These are phyloP conservation scores for Caenorhabditis afra DNA, from an alignment of 2,888 invertebrate species.

Conservation along the genomic window DNA sequence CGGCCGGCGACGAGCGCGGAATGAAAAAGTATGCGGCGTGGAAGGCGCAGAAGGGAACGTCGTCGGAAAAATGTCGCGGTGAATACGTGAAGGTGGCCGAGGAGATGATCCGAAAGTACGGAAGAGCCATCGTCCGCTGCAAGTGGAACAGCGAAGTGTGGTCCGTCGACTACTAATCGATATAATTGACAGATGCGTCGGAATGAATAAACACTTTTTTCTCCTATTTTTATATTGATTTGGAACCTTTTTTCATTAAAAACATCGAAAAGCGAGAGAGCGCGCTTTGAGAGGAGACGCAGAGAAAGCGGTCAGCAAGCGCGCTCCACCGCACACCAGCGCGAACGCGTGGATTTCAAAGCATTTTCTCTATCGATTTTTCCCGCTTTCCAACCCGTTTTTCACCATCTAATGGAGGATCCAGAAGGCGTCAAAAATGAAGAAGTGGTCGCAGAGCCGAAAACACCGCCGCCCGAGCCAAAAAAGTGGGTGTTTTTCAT, in stretches of 20 bases:
- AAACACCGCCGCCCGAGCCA: constrained; percentile 8
- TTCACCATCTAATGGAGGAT: too few relatives aligned
- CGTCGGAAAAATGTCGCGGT: constrained; percentile 59
- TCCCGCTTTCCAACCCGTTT: too few relatives aligned
- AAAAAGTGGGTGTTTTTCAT: constrained; percentile 5
- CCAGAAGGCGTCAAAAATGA: too few relatives aligned
- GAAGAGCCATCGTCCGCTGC: constrained; percentile 61
- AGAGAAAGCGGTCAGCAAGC: too few relatives aligned
- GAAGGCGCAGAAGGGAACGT: constrained; percentile 58
- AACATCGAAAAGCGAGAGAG: neutral
- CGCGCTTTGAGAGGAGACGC: too few relatives aligned
- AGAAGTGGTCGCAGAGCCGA: neutral
- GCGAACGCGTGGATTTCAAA: too few relatives aligned
- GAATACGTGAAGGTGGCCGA: constrained; percentile 67
- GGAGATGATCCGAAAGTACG: constrained; percentile 71
- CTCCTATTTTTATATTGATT: too few relatives aligned
- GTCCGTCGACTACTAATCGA: constrained; percentile 67
- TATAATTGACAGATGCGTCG: too few relatives aligned
- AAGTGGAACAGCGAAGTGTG: constrained; percentile 74
- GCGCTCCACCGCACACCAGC: too few relatives aligned
- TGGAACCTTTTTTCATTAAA: neutral
- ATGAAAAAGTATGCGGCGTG: constrained; percentile 65
- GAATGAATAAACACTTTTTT: too few relatives aligned
- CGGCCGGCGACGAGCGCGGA: constrained; percentile 44
- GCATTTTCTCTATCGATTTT: too few relatives aligned